Base-by-base conservation (phyloP, 1,140 invertebrate genomes). In the Eulimnadia texana region DNA sequence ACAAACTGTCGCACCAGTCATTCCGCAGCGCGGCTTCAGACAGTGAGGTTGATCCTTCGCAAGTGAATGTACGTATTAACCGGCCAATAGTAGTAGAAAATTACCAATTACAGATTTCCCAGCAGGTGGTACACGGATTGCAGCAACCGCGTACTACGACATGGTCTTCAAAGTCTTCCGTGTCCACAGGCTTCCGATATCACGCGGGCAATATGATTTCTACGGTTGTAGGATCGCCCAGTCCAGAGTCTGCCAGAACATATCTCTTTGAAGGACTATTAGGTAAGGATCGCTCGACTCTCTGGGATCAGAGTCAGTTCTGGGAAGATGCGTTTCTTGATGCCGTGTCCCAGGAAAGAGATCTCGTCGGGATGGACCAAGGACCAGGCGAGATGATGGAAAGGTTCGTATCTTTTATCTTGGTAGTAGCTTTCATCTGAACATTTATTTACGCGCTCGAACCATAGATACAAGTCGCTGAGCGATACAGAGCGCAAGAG, bases 241-340 rank as follows among this genome's bases (percentile, higher is more conserved):
- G 87, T 67, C 88, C 88, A 0, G 91, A 94, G 64, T 83, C 84
- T 27, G 84, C 84, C 0, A 78, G 90, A 65, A 91, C 88, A 0
- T 97, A 97, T 72, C 73, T 98, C 3, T 98, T 93, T 73, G 91
- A 97, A 77, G 91, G 74, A 33, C 67, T 76, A 42, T 58, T 79
- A 70, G 82, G 81, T 2, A 88, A 86, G 70, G 83, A 86, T 53
- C 78, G 93, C 65, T 88, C 87, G 2, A 81, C 82, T 33, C 72
- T 99, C n/a, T 99, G 96, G 95, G 94, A 99, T 73, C 90, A 98
- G 76, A 95, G 98, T 89, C 93, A 98, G 70, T 99, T 99, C 74
- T 99, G 97, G 96, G 96, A 99, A 75, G 95, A 99, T 73, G 89
- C 91, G 0, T 99, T 99, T 71, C 77, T 99, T 24, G 96, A 99